phyloP scores from a whole-genome alignment of 2,888 invertebrate genomes.

The Mactromeris polynyma region DNA sequence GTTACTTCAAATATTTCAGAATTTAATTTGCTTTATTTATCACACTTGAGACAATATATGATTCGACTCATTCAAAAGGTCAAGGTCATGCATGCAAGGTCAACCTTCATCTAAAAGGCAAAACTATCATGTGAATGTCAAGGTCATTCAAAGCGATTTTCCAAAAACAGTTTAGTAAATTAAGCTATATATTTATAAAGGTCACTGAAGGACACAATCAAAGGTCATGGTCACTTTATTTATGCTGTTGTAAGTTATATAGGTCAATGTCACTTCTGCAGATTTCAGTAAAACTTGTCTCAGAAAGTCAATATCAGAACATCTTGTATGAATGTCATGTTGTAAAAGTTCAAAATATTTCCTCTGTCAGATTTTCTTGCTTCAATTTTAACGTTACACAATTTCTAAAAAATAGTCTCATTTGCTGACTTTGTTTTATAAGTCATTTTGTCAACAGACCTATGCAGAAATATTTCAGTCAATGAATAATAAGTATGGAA shows the following conservation, averaged over 20 bases:
- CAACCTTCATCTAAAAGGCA: neutral
- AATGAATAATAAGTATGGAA: no score
- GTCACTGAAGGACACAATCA: neutral
- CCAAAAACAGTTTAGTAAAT: neutral
- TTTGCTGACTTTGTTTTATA: neutral
- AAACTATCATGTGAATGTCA: neutral
- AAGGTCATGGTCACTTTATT: conserved; percentile 15
- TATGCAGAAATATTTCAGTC: neutral
- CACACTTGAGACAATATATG: no score
- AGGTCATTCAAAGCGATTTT: neutral
- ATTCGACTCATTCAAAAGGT: no score
- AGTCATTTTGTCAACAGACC: neutral
- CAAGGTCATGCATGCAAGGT: neutral
- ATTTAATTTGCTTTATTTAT: neutral
- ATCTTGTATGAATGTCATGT: neutral
- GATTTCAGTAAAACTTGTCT: no score
- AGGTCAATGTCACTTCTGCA: neutral
- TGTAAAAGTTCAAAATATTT: no score
- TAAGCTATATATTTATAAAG: neutral
- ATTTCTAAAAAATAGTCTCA: neutral
- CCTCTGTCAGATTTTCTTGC: neutral
- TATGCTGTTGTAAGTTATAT: neutral
- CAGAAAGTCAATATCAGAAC: neutral
- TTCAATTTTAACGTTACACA: neutral
- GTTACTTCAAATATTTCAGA: neutral